A percentile compares a stretch with the other conserved stretches of the same genome.
phyloP scores from a whole-genome alignment of 2,797 vertebrate genomes.

The Lacerta viridis region DNA sequence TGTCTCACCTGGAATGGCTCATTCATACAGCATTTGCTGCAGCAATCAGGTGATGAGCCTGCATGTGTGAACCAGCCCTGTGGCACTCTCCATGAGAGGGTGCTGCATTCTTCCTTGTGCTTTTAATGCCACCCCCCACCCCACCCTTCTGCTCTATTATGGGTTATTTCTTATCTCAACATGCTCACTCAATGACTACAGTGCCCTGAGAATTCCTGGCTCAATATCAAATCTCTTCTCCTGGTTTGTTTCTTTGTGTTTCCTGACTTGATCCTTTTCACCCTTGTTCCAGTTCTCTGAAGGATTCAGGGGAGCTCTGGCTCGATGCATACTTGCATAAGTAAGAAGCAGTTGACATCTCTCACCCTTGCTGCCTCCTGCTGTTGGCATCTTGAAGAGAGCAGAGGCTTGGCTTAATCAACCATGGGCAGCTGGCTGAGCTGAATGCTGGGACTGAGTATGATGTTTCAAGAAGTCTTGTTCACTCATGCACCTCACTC shows the following conservation, averaged over 20 bases:
- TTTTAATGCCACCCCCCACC: constrained; percentile 6
- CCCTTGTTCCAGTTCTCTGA: constrained; percentile 80
- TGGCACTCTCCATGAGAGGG: background rate
- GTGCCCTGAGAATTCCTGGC: background rate
- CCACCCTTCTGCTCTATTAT: fast-evolving
- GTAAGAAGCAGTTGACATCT: constrained; percentile 63
- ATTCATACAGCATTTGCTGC: background rate
- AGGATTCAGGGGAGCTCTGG: constrained; percentile 86
- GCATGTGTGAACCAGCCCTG: background rate
- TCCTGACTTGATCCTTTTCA: constrained; percentile 2
- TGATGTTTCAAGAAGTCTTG: constrained; percentile 36
- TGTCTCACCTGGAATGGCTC: background rate
- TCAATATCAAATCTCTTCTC: background rate
- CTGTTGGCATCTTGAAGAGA: constrained; percentile 54
- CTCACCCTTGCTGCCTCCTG: constrained; percentile 52
- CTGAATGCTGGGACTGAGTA: constrained; percentile 56
- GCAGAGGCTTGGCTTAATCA: constrained; percentile 51
- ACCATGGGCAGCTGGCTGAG: constrained; percentile 49
- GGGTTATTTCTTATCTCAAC: background rate
- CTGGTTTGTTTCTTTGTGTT: background rate
- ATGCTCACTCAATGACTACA: background rate
- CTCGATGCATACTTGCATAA: constrained; percentile 85
- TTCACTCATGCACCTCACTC: constrained; percentile 51
- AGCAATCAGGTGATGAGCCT: background rate
- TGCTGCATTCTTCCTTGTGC: background rate